Evolutionary conservation across 2,888 invertebrate species (phyloP), one percentile per base, ranked within the genome.

Genomic region (Gastrophysa polygoni): DNA sequence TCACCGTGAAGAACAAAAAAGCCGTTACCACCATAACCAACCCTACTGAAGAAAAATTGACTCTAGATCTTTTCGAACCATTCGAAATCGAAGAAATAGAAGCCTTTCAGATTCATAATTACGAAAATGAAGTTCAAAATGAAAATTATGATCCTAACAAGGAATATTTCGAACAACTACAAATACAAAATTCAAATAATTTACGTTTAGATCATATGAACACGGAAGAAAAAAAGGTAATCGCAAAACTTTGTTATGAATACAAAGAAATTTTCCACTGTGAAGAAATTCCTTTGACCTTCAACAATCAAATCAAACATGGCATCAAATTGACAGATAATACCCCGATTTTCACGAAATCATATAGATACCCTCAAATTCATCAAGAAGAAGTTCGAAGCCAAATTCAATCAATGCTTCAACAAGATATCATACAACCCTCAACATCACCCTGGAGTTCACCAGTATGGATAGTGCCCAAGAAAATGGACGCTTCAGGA

Each of bases 391-490:
- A 48, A 48, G 24, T 60, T 10, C 8, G 46, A 50, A 34, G 18
- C 46, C 56, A 60, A 49, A 56, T 60, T 16, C 11, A 44, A 28
- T 32, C 51, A 52, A 65, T 44, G 50, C 20, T 58, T 3, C 17
- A 52, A n/a, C 17, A 63, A 11, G 57, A 46, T 14, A 63, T 65
- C 11, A 61, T 63, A 18, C 18, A 54, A 58, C 50, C 54, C 7
- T 51, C 38, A 6, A 24, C 17, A 16, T 60, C 63, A 7, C 63
- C 63, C 10, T 63, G 56, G 60, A 38, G 29, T 21, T 44, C 55
- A 17, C 21, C 48, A n/a, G 57, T 64, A 16, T 61, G 52, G 60
- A 51, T 63, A 32, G 64, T 64, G n/a, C 63, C 59, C 16, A 63
- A 63, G 28, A 59, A 60, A 21, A 38, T 60, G 28, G 59, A 64